Evolutionary conservation across 2,113 vertebrate genomes (phyloP), one percentile per base, ranked within the genome.

Genomic region (Merops nubicus): DNA sequence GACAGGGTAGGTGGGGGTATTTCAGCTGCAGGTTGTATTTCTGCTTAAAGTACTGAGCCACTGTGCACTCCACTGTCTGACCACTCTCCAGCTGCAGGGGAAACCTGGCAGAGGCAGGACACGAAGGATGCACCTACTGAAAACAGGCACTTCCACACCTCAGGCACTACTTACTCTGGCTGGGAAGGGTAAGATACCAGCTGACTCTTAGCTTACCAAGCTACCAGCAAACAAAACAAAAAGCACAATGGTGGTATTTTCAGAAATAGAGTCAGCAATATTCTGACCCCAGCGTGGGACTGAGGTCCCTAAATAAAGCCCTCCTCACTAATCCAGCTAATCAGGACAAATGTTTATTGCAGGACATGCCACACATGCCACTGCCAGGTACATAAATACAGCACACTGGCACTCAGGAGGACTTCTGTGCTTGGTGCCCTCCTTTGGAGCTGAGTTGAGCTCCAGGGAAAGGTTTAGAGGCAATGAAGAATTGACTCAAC

Each of bases 1-100:
- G 98, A 92, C 99, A 99, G 68, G 99, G 99, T 38, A 99, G 98
- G 97, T 99, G 99, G 53, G 98, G 98, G 85, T 99, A 99, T 56
- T 99, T 99, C 91, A 99, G 97, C 96, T 98, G 98, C 96, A 99
- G 97, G 96, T 98, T 98, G 72, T 99, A 98, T 94, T 98, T 98
- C 93, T 99, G 98, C 92, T 98, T 98, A 80, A 99, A 99, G 96
- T 99, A 99, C 74, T 99, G 98, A 63, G 98, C 98, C 92, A 99
- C 98, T 8, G 98, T 99, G 93, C 98, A 99, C 73, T 99, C 98
- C 93, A 99, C 98, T 16, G 98, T 99, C 89, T 99, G 98, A 65
- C 98, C 98, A 22, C 98, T 99, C 96, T 99, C 98, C 96, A 99
- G 81, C 94, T 98, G 98, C 95, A 98, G 93, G 1, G 98, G 98